phyloP scores from a whole-genome alignment of 64 coral and sea anemone species.

The Platygyra sinensis region DNA sequence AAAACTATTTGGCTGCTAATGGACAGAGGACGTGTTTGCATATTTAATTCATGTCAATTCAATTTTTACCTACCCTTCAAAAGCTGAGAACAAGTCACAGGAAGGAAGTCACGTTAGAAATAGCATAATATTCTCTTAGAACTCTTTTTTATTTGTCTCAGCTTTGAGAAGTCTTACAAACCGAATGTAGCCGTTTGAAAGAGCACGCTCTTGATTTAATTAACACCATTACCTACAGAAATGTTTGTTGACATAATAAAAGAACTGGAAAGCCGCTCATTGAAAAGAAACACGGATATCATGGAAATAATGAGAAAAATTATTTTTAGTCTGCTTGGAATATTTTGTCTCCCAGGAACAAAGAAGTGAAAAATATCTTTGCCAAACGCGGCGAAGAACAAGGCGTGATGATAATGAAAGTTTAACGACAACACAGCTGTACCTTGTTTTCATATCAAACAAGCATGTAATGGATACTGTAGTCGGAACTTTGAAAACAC shows the following conservation, averaged over 20 bases:
- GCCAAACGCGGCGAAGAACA: neutral
- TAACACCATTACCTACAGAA: conserved; percentile 32
- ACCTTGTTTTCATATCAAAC: conserved; percentile 37
- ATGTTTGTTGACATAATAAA: conserved; percentile 24
- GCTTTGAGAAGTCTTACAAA: neutral
- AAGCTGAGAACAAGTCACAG: neutral
- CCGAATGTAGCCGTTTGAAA: neutral
- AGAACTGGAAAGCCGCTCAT: neutral
- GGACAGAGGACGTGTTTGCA: conserved; percentile 16
- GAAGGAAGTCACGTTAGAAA: neutral
- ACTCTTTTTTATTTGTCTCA: neutral
- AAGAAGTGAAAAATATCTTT: neutral
- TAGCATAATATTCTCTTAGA: neutral
- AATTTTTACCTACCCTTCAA: neutral
- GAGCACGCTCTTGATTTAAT: conserved; percentile 35
- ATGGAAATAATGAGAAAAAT: neutral
- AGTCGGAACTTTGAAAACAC: conserved; percentile 22
- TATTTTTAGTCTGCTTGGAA: neutral
- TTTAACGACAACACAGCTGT: conserved; percentile 31
- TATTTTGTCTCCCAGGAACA: conserved; percentile 2
- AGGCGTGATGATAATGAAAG: conserved; percentile 35
- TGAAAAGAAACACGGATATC: neutral
- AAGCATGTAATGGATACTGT: conserved; percentile 20
- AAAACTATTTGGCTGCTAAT: neutral
- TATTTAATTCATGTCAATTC: neutral